These are phyloP conservation scores for Psammodynastes pulverulentus DNA, from an alignment of 2,113 vertebrate species.

Conservation along the genomic window DNA sequence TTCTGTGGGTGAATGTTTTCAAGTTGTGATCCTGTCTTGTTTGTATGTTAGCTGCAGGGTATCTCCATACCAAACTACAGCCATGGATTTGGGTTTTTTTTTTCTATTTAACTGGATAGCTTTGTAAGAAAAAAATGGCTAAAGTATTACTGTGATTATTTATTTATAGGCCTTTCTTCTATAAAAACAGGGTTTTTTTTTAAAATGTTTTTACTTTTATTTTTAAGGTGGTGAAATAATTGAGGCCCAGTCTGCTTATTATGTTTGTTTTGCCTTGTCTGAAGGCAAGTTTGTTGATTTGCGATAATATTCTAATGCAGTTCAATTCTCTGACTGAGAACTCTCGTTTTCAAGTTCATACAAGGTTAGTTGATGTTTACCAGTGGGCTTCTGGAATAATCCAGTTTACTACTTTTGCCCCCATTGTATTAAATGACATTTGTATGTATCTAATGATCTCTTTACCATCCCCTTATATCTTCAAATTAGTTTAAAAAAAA, in stretches of 20 bases:
- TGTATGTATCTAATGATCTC: neutral
- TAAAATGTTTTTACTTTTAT: neutral
- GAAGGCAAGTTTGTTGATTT: neutral
- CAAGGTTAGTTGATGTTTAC: neutral
- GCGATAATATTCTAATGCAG: neutral
- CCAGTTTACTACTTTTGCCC: neutral
- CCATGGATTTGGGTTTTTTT: conserved; percentile 44
- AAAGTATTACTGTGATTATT: conserved; percentile 54
- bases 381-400: neutral
- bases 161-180: conserved; percentile 5
- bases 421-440: neutral
- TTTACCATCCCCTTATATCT: neutral
- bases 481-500: too few relatives aligned
- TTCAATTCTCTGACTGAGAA: neutral
- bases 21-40: conserved; percentile 53
- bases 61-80: conserved; percentile 51
- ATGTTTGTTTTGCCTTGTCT: neutral
- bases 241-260: neutral
- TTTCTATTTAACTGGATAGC: conserved; percentile 45
- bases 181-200: neutral
- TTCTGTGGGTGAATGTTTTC: conserved; percentile 54
- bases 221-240: neutral
- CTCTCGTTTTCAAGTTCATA: neutral
- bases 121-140: conserved; percentile 56
- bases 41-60: conserved; percentile 65